phyloP scores from a whole-genome alignment of 2,888 invertebrate species.

The Cinara cedri region DNA sequence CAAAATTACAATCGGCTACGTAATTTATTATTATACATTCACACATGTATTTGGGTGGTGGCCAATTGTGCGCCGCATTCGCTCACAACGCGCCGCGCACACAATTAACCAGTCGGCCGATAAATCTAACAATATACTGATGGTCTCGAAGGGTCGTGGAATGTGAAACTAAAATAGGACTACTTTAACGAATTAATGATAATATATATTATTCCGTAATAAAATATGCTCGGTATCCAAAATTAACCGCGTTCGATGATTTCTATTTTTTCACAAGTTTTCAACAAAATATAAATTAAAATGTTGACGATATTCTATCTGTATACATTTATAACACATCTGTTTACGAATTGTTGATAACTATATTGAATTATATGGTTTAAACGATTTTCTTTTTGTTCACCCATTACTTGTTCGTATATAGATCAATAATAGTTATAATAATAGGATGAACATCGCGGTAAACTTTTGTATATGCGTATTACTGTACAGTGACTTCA shows the following conservation, averaged over 20 bases:
- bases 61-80: constrained; percentile 26
- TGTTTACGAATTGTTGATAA: too few relatives aligned
- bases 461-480: neutral
- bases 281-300: neutral
- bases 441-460: neutral
- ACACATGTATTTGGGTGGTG: constrained; percentile 37
- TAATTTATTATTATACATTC: neutral
- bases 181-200: constrained; percentile 18
- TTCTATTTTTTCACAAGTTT: neutral
- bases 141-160: constrained; percentile 23
- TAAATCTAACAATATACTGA: constrained; percentile 34
- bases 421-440: neutral
- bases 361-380: too few relatives aligned
- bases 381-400: neutral
- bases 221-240: neutral
- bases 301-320: too few relatives aligned
- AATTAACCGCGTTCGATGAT: neutral
- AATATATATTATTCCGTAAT: neutral
- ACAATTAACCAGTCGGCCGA: constrained; percentile 50
- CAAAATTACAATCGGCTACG: constrained; percentile 36
- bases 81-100: constrained; percentile 3
- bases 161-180: constrained; percentile 39
- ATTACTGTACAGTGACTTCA: neutral
- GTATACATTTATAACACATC: neutral
- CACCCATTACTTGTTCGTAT: neutral